Evolutionary conservation across 2,888 invertebrate genomes (phyloP).

Genomic region (Ormia ochracea): DNA sequence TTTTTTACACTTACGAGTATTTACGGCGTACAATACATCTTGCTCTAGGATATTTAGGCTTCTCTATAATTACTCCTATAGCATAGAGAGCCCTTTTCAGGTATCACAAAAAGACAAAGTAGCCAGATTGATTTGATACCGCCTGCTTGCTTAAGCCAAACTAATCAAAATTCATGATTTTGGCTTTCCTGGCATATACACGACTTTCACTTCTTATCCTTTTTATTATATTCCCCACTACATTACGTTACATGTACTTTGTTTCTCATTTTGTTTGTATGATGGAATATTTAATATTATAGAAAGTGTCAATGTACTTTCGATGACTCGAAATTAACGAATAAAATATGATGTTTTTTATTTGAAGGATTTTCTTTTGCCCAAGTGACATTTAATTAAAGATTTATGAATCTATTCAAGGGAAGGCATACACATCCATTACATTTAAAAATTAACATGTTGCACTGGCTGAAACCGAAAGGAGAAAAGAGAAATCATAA

Average conservation of each 20-base stretch:
- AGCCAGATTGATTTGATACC: too few species aligned
- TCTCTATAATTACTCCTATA: too few species aligned
- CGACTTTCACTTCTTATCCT: too few species aligned
- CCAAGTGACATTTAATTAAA: constrained; percentile 56
- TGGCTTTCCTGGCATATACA: too few species aligned
- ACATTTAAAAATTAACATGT: constrained; percentile 14
- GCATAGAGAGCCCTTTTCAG: too few species aligned
- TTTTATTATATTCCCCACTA: neutral
- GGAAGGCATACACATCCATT: neutral
- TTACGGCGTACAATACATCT: too few species aligned
- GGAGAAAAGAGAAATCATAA: neutral
- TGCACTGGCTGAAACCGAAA: constrained; percentile 4
- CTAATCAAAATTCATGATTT: too few species aligned
- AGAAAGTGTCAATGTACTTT: constrained; percentile 41
- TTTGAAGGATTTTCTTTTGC: constrained; percentile 50
- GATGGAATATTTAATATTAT: constrained; percentile 11
- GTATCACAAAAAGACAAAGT: too few species aligned
- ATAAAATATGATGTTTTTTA: constrained; percentile 40
- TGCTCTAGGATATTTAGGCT: too few species aligned
- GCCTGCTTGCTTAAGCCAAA: too few species aligned
- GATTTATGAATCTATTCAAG: constrained; percentile 46
- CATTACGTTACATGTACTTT: neutral
- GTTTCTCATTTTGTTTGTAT: neutral
- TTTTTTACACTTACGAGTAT: too few species aligned
- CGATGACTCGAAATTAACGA: constrained; percentile 29